These are phyloP conservation scores for fruit fly (Drosophila melanogaster) DNA, from an alignment of 1,140 invertebrate species.

Conservation along the genomic window DNA sequence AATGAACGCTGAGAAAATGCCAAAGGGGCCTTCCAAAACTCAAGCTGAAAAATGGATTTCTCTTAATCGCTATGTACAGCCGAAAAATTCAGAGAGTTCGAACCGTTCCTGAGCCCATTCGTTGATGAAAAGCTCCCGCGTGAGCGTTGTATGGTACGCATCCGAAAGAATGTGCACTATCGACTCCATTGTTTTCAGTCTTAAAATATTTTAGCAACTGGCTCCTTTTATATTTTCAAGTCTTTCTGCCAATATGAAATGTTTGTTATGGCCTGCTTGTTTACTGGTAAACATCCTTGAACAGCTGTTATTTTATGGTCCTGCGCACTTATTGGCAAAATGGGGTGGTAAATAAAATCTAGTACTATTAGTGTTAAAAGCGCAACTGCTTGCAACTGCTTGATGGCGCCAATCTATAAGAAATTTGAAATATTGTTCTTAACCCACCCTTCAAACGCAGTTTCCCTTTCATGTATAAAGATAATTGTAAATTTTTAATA, in stretches of 20 bases:
- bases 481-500: conserved; percentile 73
- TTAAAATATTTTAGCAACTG: not conserved
- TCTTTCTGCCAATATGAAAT: not conserved
- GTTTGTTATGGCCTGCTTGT: conserved; percentile 4
- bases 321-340: not conserved
- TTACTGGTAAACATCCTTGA: conserved; percentile 27
- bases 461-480: conserved; percentile 9
- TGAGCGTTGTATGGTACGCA: conserved; percentile 42
- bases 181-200: conserved; percentile 13
- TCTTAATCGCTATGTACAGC: not conserved
- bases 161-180: conserved; percentile 13
- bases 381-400: not conserved
- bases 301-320: conserved; percentile 27
- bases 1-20: conserved; percentile 36
- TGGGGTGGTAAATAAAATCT: not conserved
- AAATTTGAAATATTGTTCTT: not conserved
- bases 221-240: not conserved
- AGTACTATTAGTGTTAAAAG: not conserved
- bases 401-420: not conserved
- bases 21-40: conserved; percentile 43
- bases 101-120: conserved; percentile 69
- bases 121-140: conserved; percentile 55
- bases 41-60: conserved; percentile 24
- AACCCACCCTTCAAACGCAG: not conserved
- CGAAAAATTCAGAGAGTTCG: not conserved